These are phyloP conservation scores for Tachuris rubrigastra DNA, from an alignment of 2,113 vertebrate species.

Conservation along the genomic window DNA sequence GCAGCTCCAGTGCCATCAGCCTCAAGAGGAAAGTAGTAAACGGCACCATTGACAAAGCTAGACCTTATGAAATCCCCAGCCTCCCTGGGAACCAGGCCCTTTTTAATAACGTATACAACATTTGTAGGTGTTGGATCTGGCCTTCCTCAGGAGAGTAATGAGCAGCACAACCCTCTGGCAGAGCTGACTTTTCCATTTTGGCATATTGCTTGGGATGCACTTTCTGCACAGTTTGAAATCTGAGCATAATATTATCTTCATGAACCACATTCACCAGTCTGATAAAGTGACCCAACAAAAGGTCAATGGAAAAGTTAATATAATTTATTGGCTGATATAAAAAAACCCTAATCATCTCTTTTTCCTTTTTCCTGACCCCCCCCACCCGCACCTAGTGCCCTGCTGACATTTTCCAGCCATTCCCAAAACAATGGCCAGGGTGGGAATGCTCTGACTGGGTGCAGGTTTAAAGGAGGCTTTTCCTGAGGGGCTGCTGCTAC, in stretches of 20 bases:
- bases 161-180: background rate
- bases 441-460: constrained; percentile 6
- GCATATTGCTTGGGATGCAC: constrained; percentile 43
- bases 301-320: constrained; percentile 64
- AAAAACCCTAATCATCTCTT: constrained; percentile 58
- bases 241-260: constrained; percentile 41
- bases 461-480: background rate
- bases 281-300: constrained; percentile 40
- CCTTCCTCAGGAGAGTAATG: background rate
- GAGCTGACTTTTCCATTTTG: background rate
- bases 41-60: background rate
- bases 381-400: constrained; percentile 51
- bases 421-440: constrained; percentile 56
- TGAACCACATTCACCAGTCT: constrained; percentile 43
- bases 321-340: constrained; percentile 55
- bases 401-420: constrained; percentile 63
- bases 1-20: background rate
- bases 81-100: background rate
- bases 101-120: background rate
- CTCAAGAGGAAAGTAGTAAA: background rate
- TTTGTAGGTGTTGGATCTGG: background rate
- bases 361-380: constrained; percentile 65
- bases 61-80: background rate
- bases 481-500: background rate
- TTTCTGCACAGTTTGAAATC: constrained; percentile 42